Conservation (phyloP, 1,140 invertebrate species). For the Asobara japonica region DNA sequence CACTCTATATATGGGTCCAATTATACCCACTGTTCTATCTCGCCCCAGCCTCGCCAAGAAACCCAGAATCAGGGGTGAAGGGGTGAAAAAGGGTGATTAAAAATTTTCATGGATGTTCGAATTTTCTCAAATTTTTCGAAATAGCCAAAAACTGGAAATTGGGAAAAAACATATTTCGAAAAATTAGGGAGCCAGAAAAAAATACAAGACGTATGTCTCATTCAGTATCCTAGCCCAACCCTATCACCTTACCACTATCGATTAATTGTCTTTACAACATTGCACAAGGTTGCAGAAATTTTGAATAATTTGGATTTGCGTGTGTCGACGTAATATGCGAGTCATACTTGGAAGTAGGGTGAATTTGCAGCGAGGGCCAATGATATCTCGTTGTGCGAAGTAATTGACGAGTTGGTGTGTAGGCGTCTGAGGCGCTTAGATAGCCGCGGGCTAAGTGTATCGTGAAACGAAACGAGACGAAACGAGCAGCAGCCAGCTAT, state of each 20-base stretch:
- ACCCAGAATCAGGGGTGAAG: not conserved
- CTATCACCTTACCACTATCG: too few relatives aligned
- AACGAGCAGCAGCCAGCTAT: conserved; percentile 4
- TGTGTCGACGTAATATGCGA: not conserved
- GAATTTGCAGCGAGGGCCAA: conserved; percentile 25
- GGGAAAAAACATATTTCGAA: too few relatives aligned
- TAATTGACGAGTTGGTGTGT: conserved; percentile 62
- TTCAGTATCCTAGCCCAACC: too few relatives aligned
- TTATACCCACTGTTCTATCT: too few relatives aligned
- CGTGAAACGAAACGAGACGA: conserved; percentile 22
- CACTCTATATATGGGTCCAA: too few relatives aligned
- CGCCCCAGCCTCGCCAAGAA: not conserved
- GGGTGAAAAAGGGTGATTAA: too few relatives aligned
- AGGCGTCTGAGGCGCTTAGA: conserved; percentile 52
- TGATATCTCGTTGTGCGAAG: conserved; percentile 60
- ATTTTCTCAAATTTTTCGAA: too few relatives aligned
- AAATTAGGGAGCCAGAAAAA: too few relatives aligned
- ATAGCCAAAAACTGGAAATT: too few relatives aligned
- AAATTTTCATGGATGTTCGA: too few relatives aligned
- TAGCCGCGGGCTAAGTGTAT: conserved; percentile 47
- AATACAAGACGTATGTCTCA: too few relatives aligned
- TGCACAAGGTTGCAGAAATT: not conserved
- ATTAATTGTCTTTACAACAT: not conserved
- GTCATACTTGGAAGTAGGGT: not conserved
- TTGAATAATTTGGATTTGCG: not conserved